Evolutionary conservation across 2,113 vertebrate genomes (phyloP).

Genomic region (Nerophis lumbriciformis): DNA sequence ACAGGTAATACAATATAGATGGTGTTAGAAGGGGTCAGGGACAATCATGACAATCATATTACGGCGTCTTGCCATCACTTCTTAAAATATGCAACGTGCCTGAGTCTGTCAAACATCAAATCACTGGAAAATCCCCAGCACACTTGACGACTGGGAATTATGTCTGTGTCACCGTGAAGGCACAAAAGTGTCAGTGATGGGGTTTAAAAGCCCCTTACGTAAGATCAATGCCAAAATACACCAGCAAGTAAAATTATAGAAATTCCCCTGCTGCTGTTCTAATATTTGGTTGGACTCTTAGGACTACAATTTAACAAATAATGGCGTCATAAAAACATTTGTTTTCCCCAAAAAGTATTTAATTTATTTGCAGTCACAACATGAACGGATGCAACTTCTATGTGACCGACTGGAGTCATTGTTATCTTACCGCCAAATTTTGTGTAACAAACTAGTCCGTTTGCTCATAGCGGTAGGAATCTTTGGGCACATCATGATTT

Average conservation of each 20-base stretch:
- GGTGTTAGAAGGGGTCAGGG: conserved; percentile 30
- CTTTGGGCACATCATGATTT: no score
- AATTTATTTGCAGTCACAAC: no score
- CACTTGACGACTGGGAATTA: background rate
- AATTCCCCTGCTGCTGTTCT: background rate
- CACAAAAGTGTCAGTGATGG: background rate
- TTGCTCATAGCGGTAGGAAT: no score
- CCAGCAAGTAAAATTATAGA: background rate
- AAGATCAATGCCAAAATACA: conserved; percentile 1
- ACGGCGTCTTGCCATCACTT: conserved; percentile 10
- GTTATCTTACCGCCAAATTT: no score
- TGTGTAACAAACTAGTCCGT: no score
- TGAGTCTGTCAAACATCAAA: background rate
- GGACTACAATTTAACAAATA: background rate
- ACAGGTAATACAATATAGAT: conserved; percentile 47
- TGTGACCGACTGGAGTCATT: no score
- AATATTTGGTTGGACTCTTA: background rate
- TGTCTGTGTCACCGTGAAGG: background rate
- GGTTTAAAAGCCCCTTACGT: background rate
- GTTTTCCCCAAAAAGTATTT: background rate
- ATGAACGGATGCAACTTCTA: no score
- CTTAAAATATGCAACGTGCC: conserved; percentile 6
- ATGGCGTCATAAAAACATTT: no score
- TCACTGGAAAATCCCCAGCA: conserved; percentile 1
- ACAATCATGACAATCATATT: conserved; percentile 40